phyloP scores from a whole-genome alignment of 53 echinoderm and acorn worm genomes.

The Zoroaster sp. region DNA sequence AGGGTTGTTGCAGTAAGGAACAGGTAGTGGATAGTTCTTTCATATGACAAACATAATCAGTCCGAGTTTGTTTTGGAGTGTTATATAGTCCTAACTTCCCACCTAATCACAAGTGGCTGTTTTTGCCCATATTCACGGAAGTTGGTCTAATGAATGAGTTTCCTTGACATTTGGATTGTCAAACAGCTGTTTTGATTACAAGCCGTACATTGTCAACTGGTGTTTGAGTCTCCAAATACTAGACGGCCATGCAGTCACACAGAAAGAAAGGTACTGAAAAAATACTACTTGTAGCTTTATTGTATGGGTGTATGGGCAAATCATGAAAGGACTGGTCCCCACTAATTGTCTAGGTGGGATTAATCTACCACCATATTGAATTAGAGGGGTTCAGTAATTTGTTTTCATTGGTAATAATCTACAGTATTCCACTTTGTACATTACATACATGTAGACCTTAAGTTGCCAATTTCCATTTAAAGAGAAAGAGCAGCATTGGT shows the following conservation, averaged over 20 bases:
- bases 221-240: slow-evolving; percentile 75
- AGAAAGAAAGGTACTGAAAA: slow-evolving; percentile 86
- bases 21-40: too few relatives aligned
- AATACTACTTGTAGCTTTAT: neutral
- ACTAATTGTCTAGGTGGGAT: too few relatives aligned
- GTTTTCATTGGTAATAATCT: too few relatives aligned
- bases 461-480: too few relatives aligned
- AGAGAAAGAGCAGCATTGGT: too few relatives aligned
- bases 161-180: slow-evolving; percentile 42
- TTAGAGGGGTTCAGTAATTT: too few relatives aligned
- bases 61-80: neutral
- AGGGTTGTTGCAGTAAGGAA: neutral
- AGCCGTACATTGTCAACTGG: slow-evolving; percentile 95
- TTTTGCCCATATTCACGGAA: neutral
- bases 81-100: neutral
- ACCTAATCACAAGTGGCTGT: neutral
- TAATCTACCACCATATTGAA: too few relatives aligned
- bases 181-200: slow-evolving; percentile 91
- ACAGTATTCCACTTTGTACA: too few relatives aligned
- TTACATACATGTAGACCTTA: too few relatives aligned
- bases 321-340: too few relatives aligned
- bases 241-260: slow-evolving; percentile 85
- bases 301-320: neutral
- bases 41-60: too few relatives aligned
- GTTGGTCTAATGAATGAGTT: neutral